Percentiles rank a stretch among this genome's conserved stretches.
phyloP scores from a whole-genome alignment of 2,113 vertebrate species.

The Dipodomys merriami region DNA sequence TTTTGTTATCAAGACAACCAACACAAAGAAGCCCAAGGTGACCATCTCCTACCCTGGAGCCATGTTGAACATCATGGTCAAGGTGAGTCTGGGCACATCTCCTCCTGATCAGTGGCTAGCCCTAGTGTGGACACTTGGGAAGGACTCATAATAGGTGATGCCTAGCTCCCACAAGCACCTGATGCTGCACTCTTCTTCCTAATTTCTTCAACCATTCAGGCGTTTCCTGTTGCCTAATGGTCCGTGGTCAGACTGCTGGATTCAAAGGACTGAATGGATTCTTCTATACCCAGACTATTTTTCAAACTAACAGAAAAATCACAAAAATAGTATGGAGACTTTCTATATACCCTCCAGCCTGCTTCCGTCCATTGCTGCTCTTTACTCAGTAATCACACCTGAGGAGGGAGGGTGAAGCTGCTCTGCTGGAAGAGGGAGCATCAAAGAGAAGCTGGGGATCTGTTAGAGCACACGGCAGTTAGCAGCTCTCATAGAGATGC shows the following conservation, averaged over 20 bases:
- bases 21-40: constrained; percentile 95
- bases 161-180: neutral
- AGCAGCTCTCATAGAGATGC: neutral
- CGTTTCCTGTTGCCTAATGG: neutral
- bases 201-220: neutral
- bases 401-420: neutral
- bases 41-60: constrained; percentile 98
- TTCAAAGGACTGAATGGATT: neutral
- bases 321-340: neutral
- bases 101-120: neutral
- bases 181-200: neutral
- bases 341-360: neutral
- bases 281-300: neutral
- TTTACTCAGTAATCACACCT: no score
- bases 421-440: neutral
- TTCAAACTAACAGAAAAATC: neutral
- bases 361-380: neutral
- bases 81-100: constrained; percentile 84
- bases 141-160: neutral
- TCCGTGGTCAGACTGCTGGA: neutral
- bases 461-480: neutral
- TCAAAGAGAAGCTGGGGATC: neutral
- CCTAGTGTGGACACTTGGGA: neutral
- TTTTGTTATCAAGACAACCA: constrained; percentile 94
- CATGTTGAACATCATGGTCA: constrained; percentile 98